These are phyloP conservation scores for Danionella dracula DNA, from an alignment of 2,797 vertebrate species.

Conservation along the genomic window DNA sequence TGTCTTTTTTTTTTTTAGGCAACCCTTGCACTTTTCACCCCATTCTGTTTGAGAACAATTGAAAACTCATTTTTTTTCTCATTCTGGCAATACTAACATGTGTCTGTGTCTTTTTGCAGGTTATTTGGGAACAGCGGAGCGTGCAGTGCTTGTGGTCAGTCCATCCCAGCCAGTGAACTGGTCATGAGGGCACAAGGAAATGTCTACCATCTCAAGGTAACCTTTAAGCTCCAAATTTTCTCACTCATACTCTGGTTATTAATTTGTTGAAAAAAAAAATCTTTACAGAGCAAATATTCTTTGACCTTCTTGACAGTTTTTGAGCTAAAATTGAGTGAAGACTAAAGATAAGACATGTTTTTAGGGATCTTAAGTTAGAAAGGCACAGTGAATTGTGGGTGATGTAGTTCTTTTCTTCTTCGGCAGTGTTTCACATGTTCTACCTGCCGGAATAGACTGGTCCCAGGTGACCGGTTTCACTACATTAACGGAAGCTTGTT, in stretches of 20 bases:
- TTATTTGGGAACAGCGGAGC: slow-evolving; percentile 98
- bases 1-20: no score
- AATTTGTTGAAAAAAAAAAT: no score
- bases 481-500: slow-evolving; percentile 99
- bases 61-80: background rate
- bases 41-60: background rate
- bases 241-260: no score
- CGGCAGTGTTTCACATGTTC: slow-evolving; percentile 96
- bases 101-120: slow-evolving; percentile 67
- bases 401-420: slow-evolving; percentile 31
- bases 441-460: slow-evolving; percentile 98
- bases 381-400: slow-evolving; percentile 7
- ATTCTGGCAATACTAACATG: slow-evolving; percentile 10
- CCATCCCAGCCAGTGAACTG: slow-evolving; percentile 95
- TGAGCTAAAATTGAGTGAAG: no score
- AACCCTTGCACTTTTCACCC: background rate
- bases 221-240: background rate
- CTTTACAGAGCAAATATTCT: no score
- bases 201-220: slow-evolving; percentile 99
- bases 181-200: slow-evolving; percentile 99
- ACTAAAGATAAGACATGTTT: no score
- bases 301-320: no score
- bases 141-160: slow-evolving; percentile 97
- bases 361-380: background rate
- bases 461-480: slow-evolving; percentile 98